Evolutionary conservation across 2,888 invertebrate species (phyloP).

Genomic region (Odiellus spinosus): DNA sequence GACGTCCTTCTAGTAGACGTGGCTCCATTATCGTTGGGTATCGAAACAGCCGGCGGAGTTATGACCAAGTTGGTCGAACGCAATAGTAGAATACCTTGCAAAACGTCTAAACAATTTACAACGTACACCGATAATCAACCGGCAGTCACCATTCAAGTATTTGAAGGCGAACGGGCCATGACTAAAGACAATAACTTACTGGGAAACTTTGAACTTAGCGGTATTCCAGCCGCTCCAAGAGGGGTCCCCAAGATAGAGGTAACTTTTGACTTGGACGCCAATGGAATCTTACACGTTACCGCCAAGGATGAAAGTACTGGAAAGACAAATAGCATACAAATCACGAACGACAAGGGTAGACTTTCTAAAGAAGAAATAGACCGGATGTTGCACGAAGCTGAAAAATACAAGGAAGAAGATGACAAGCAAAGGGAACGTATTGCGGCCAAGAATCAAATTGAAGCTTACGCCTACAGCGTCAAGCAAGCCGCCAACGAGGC

Average conservation of each 20-base stretch:
- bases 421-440: conserved; percentile 50
- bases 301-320: conserved; percentile 56
- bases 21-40: conserved; percentile 41
- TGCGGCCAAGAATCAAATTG: conserved; percentile 52
- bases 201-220: conserved; percentile 32
- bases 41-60: conserved; percentile 46
- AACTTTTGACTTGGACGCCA: conserved; percentile 69
- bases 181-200: conserved; percentile 76
- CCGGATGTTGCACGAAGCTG: conserved; percentile 62
- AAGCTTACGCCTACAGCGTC: conserved; percentile 49
- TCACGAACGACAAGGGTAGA: conserved; percentile 71
- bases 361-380: conserved; percentile 71
- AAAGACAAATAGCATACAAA: conserved; percentile 61
- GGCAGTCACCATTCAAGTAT: conserved; percentile 67
- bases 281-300: conserved; percentile 48
- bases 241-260: conserved; percentile 62
- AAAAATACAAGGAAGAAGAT: conserved; percentile 58
- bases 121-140: conserved; percentile 86
- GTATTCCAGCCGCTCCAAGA: conserved; percentile 69
- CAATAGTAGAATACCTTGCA: conserved; percentile 59
- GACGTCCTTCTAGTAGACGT: conserved; percentile 70
- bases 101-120: conserved; percentile 60
- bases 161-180: conserved; percentile 65
- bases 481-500: conserved; percentile 43
- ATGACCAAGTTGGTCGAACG: conserved; percentile 70